Evolutionary conservation across 2,797 vertebrate genomes (phyloP).

Genomic region (Phrynocephalus guinanensis): DNA sequence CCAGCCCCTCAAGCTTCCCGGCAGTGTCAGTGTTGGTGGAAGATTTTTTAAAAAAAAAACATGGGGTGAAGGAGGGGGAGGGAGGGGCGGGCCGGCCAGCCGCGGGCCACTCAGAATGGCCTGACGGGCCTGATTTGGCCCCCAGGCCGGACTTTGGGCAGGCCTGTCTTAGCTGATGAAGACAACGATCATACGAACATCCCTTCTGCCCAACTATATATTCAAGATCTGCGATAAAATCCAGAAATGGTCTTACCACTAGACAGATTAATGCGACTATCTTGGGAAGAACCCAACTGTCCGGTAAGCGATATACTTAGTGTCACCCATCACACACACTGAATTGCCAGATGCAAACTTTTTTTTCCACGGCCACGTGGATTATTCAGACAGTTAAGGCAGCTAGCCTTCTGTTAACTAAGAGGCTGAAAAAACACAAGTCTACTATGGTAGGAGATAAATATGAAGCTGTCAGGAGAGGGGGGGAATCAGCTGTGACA

Average conservation of each 20-base stretch:
- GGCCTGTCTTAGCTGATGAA: too few relatives aligned
- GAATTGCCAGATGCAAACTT: neutral
- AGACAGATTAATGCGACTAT: neutral
- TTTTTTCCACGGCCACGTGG: neutral
- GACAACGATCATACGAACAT: too few relatives aligned
- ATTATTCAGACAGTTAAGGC: conserved; percentile 15
- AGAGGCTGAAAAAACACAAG: conserved; percentile 18
- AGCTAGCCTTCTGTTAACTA: conserved; percentile 17
- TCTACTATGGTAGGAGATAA: conserved; percentile 42
- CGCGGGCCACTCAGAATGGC: too few relatives aligned
- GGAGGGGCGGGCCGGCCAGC: too few relatives aligned
- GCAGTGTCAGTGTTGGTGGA: too few relatives aligned
- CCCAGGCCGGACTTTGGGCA: too few relatives aligned
- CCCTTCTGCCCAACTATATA: neutral
- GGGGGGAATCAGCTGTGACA: conserved; percentile 46
- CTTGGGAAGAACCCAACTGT: neutral
- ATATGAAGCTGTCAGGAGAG: conserved; percentile 52
- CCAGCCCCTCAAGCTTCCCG: too few relatives aligned
- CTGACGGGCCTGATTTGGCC: too few relatives aligned
- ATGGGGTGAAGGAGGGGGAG: too few relatives aligned
- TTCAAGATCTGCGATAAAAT: neutral
- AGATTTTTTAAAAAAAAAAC: too few relatives aligned
- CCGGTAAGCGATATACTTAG: conserved; percentile 10
- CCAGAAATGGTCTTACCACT: neutral
- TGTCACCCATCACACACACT: neutral